Evolutionary conservation across 2,113 vertebrate genomes (phyloP).

Genomic region (Sapayoa aenigma): DNA sequence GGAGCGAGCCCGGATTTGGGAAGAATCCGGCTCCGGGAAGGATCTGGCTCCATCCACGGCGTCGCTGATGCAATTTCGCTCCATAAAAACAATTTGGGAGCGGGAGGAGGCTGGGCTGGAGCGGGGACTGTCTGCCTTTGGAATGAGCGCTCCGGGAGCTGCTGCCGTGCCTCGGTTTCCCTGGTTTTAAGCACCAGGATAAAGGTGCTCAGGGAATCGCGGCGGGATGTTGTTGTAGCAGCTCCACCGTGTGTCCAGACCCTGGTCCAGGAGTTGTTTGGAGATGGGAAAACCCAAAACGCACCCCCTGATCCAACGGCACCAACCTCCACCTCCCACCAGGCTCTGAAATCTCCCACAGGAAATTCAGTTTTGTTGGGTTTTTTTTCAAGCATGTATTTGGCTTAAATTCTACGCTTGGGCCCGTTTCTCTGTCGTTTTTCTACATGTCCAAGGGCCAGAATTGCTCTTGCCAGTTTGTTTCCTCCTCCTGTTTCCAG

Average conservation of each 20-base stretch:
- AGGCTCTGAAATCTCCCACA: neutral
- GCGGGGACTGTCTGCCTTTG: accelerated
- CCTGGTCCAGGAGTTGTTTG: accelerated
- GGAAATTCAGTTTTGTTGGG: neutral
- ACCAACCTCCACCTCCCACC: neutral
- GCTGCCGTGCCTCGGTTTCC: neutral
- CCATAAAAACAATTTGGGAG: neutral
- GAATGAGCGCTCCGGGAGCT: accelerated
- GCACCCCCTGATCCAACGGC: accelerated
- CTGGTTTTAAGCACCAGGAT: accelerated
- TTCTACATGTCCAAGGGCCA: neutral
- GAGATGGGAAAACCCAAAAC: neutral
- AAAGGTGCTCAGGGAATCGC: accelerated
- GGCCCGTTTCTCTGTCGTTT: neutral
- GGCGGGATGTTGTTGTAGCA: neutral
- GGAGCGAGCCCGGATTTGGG: neutral
- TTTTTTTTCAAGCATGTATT: accelerated
- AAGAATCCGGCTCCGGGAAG: neutral
- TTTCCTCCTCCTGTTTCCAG: neutral
- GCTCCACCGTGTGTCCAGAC: neutral
- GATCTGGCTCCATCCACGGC: neutral
- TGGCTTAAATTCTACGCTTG: neutral
- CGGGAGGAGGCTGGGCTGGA: neutral
- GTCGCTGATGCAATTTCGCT: neutral
- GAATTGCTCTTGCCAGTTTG: neutral